Evolutionary conservation across 2,888 invertebrate genomes (phyloP), one percentile per base, ranked within the genome.

Genomic region (Amphiduros pacificus): DNA sequence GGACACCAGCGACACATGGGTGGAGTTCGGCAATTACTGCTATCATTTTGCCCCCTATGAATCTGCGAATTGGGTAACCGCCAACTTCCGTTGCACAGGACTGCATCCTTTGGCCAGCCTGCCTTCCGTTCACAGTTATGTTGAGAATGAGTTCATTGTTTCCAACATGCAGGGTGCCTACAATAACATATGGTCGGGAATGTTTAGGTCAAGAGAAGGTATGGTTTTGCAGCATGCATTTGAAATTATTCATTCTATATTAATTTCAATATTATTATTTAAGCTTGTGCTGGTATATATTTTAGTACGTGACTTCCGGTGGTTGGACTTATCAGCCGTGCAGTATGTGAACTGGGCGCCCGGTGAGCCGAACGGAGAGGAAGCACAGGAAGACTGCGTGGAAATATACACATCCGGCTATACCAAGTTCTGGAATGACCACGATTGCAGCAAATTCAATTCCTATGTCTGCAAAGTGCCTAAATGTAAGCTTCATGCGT

Each of bases 331-430:
- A 3, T 24, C 55, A 4, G 48, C 55, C 22, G 40, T 65, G 40
- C 55, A 61, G 17, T 67, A 55, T 49, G 58, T 36, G 17, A 55
- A 50, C 52, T 67, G 67, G 67, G 59, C 59, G 4, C 63, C 65
- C 6, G 61, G 63, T 11, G 63, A 67, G 40, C 67, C 67, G 17
- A 65, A 61, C 41, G 52, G 49, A 9, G n/a, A 27, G 14, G 56
- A 29, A n/a, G n/a, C 24, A 9, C 5, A 55, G 5, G 54, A 55
- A n/a, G 22, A 55, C 55, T 57, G 56, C 41, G 56, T 57, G n/a
- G 56, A 57, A 29, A 20, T 20, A 9, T 49, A 57, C 22, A 31
- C 28, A 5, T 6, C 17, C 1, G 44, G 26, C 5, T 27, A 41
- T 24, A 31, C 22, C n/a, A 31, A 49, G 22, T 41, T 31, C 26